phyloP scores from a whole-genome alignment of 2,113 vertebrate genomes.

The Electrona antarctica region DNA sequence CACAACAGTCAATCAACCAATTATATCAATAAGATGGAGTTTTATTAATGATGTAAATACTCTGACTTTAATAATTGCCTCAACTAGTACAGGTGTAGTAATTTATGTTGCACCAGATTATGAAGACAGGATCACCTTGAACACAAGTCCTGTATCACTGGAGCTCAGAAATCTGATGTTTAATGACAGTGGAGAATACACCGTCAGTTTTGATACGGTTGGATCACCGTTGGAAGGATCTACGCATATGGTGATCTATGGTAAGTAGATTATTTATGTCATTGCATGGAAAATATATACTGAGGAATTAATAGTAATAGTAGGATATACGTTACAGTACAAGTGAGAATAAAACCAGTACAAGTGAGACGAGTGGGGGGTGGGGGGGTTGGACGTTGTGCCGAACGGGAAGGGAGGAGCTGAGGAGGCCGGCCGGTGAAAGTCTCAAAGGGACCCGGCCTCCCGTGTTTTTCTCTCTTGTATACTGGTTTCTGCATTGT shows the following conservation, averaged over 20 bases:
- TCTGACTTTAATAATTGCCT: too few species aligned
- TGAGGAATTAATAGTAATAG: neutral
- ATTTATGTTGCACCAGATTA: conserved; percentile 19
- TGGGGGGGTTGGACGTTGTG: too few species aligned
- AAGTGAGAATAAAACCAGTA: too few species aligned
- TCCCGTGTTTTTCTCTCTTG: too few species aligned
- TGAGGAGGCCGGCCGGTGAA: too few species aligned
- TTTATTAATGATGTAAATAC: conserved; percentile 15
- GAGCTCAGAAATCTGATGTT: conserved; percentile 38
- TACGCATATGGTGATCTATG: conserved; percentile 13
- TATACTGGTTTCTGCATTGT: too few species aligned
- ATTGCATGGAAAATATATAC: neutral
- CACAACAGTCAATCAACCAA: conserved; percentile 38
- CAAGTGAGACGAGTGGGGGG: too few species aligned
- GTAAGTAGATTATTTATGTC: conserved; percentile 22
- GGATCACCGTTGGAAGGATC: conserved; percentile 17
- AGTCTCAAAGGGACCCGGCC: too few species aligned
- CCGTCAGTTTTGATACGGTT: conserved; percentile 19
- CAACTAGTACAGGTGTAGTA: neutral
- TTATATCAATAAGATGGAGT: conserved; percentile 42
- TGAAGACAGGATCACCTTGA: conserved; percentile 32
- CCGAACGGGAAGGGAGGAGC: too few species aligned
- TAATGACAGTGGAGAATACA: conserved; percentile 45
- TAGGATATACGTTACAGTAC: too few species aligned
- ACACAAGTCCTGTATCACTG: conserved; percentile 40